phyloP scores from a whole-genome alignment of 2,113 vertebrate genomes.

The Archocentrus centrarchus region DNA sequence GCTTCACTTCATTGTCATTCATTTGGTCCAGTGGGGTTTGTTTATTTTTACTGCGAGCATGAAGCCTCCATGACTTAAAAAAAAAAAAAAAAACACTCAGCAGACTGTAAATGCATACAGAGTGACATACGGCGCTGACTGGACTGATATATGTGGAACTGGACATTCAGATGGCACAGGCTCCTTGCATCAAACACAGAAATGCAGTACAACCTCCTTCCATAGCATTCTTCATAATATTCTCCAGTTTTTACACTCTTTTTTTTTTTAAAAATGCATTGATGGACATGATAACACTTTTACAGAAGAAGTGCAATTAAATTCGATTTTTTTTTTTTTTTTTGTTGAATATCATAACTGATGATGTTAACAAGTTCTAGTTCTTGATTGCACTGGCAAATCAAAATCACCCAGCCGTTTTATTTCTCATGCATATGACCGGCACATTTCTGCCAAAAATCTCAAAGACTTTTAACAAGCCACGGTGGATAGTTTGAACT shows the following conservation, averaged over 20 bases:
- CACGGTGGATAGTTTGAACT: neutral
- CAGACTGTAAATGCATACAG: neutral
- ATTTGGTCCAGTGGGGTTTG: slow-evolving; percentile 72
- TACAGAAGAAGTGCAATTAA: too few relatives aligned
- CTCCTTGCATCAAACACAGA: too few relatives aligned
- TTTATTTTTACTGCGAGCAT: slow-evolving; percentile 66
- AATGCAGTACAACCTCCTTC: too few relatives aligned
- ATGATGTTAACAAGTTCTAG: neutral
- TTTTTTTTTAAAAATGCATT: too few relatives aligned
- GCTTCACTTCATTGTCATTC: slow-evolving; percentile 87
- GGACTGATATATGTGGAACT: neutral
- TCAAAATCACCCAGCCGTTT: neutral
- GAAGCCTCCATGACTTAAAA: neutral
- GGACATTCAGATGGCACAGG: neutral
- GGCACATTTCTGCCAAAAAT: neutral
- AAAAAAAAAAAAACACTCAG: accelerated
- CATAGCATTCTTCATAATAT: too few relatives aligned
- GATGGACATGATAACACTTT: neutral
- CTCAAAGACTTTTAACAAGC: neutral
- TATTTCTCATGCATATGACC: neutral
- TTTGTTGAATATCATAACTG: too few relatives aligned
- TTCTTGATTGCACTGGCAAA: neutral
- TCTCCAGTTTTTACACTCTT: too few relatives aligned
- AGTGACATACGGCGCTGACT: neutral
- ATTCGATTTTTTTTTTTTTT: too few relatives aligned